These are phyloP conservation scores for Drosophila ogumai DNA, from an alignment of 1,140 invertebrate genomes.

Conservation along the genomic window DNA sequence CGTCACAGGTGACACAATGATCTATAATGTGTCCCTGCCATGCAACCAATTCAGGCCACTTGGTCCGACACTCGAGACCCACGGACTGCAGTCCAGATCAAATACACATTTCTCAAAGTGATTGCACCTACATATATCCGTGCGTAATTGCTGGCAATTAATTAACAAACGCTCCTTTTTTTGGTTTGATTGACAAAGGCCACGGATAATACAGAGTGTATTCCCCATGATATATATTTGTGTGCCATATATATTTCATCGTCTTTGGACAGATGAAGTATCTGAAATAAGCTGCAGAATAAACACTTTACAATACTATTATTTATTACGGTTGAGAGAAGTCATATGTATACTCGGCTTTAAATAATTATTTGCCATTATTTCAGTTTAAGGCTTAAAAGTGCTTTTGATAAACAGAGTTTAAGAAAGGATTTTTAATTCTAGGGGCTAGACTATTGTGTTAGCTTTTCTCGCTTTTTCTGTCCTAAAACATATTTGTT, in stretches of 20 bases:
- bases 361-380: not conserved
- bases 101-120: conserved; percentile 61
- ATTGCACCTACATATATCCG: conserved; percentile 40
- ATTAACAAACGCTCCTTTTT: conserved; percentile 32
- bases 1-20: conserved; percentile 72
- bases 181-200: conserved; percentile 13
- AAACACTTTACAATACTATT: not conserved
- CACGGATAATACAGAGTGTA: conserved; percentile 26
- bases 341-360: not conserved
- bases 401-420: not conserved
- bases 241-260: conserved; percentile 4
- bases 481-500: too few relatives aligned
- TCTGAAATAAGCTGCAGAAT: conserved; percentile 1
- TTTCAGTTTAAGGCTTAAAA: not conserved
- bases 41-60: conserved; percentile 36
- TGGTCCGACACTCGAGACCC: conserved; percentile 16
- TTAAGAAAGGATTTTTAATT: too few relatives aligned
- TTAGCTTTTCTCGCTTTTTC: not conserved
- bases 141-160: conserved; percentile 68
- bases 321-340: not conserved
- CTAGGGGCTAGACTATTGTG: accelerated
- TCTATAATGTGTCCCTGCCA: conserved; percentile 58
- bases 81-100: conserved; percentile 28
- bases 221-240: conserved; percentile 4
- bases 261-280: not conserved